These are phyloP conservation scores for Rhopalosiphum maidis DNA, from an alignment of 1,140 invertebrate genomes.

Conservation along the genomic window DNA sequence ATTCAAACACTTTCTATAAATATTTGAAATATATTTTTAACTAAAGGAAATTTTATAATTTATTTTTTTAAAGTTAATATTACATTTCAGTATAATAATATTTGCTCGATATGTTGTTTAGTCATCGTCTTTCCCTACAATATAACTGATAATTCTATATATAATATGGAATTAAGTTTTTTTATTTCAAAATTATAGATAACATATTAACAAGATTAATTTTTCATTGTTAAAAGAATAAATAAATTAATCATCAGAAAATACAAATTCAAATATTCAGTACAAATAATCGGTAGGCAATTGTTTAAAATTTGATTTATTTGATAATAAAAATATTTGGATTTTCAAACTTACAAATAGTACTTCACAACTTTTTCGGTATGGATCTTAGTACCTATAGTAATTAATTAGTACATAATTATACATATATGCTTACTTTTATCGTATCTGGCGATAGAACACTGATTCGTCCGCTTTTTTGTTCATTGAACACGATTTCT, in stretches of 20 bases:
- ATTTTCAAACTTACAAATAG: not conserved
- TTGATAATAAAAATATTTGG: not conserved
- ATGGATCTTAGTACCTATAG: not conserved
- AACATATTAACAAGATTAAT: not conserved
- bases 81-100: no score
- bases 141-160: no score
- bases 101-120: no score
- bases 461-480: not conserved
- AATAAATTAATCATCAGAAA: no score
- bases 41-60: no score
- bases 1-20: no score
- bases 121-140: no score
- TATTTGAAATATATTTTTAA: no score
- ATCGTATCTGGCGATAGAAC: slow-evolving; percentile 11
- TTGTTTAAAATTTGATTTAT: not conserved
- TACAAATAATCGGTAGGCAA: not conserved
- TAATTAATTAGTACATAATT: not conserved
- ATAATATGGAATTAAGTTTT: no score
- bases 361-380: not conserved
- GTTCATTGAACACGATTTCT: slow-evolving; percentile 29
- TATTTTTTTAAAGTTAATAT: no score
- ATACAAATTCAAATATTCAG: not conserved
- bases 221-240: not conserved
- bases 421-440: not conserved
- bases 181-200: no score